Evolutionary conservation across 2,888 invertebrate genomes (phyloP).

Genomic region (Carcina quercana): DNA sequence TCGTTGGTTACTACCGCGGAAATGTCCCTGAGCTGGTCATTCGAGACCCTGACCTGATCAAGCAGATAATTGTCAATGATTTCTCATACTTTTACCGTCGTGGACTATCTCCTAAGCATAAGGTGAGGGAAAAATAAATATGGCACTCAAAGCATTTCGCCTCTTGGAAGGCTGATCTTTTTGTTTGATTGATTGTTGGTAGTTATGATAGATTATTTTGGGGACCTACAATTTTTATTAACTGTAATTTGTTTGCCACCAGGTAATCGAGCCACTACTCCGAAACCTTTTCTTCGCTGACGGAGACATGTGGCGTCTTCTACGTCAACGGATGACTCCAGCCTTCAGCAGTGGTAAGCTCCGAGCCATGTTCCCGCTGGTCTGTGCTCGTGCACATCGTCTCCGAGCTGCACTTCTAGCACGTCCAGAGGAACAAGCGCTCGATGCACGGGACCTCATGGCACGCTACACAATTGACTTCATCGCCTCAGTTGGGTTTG

Average conservation of each 20-base stretch:
- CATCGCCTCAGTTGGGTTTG: conserved; percentile 33
- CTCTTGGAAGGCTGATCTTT: too few species aligned
- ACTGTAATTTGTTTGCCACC: too few species aligned
- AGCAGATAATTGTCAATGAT: conserved; percentile 24
- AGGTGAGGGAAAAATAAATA: too few species aligned
- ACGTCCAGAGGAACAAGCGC: background rate
- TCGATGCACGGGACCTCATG: conserved; percentile 30
- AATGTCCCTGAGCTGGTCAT: conserved; percentile 21
- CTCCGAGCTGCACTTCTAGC: conserved; percentile 14
- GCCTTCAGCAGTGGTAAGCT: conserved; percentile 28
- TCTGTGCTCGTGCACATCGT: conserved; percentile 24
- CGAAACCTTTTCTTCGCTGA: conserved; percentile 29
- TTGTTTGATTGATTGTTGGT: too few species aligned
- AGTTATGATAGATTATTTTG: too few species aligned
- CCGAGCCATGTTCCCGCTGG: conserved; percentile 33
- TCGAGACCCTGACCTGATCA: conserved; percentile 26
- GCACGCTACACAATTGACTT: conserved; percentile 34
- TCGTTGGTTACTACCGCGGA: conserved; percentile 23
- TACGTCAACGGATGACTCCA: conserved; percentile 29
- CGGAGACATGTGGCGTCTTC: conserved; percentile 32
- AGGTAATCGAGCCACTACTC: conserved; percentile 23
- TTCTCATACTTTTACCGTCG: conserved; percentile 25
- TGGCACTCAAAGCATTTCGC: too few species aligned
- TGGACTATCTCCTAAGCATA: conserved; percentile 21
- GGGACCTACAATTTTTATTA: too few species aligned